phyloP scores from a whole-genome alignment of 2,888 invertebrate species.

The Oscheius sp. region DNA sequence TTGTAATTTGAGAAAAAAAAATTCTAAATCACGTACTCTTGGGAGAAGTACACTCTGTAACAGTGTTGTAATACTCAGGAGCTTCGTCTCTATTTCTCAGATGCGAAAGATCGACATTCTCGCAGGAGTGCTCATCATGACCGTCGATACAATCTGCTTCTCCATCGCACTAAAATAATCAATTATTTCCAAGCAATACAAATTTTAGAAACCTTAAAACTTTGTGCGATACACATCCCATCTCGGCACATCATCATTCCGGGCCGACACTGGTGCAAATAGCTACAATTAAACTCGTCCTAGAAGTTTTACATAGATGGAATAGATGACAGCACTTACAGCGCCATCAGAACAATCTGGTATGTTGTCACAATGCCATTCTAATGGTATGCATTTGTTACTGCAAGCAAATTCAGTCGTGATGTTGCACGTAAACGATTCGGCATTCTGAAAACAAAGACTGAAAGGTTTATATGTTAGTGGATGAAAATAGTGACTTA shows the following conservation, averaged over 20 bases:
- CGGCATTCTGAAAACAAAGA: too few species aligned
- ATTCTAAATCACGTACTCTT: too few species aligned
- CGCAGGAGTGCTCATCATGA: slow-evolving; percentile 21
- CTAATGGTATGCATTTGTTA: slow-evolving; percentile 52
- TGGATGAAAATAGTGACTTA: too few species aligned
- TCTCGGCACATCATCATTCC: slow-evolving; percentile 46
- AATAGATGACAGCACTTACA: slow-evolving; percentile 28
- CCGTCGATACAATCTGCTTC: slow-evolving; percentile 29
- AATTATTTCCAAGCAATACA: too few species aligned
- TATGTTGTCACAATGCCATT: slow-evolving; percentile 56
- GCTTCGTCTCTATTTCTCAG: slow-evolving; percentile 16
- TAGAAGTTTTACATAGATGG: neutral
- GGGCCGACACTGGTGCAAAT: slow-evolving; percentile 42
- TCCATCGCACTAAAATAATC: too few species aligned
- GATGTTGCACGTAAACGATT: slow-evolving; percentile 11
- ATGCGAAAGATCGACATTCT: neutral
- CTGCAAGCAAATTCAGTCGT: slow-evolving; percentile 27
- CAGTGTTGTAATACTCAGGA: neutral
- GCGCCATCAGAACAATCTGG: slow-evolving; percentile 48
- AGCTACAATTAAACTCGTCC: slow-evolving; percentile 51
- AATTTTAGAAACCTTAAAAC: too few species aligned
- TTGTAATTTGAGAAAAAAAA: too few species aligned
- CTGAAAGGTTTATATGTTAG: too few species aligned
- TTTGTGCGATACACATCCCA: slow-evolving; percentile 46
- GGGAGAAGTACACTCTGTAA: slow-evolving; percentile 9